Percentiles rank a stretch among this genome's conserved stretches.
Conservation (phyloP, 2,797 vertebrate genomes). For the Coilia nasus region DNA sequence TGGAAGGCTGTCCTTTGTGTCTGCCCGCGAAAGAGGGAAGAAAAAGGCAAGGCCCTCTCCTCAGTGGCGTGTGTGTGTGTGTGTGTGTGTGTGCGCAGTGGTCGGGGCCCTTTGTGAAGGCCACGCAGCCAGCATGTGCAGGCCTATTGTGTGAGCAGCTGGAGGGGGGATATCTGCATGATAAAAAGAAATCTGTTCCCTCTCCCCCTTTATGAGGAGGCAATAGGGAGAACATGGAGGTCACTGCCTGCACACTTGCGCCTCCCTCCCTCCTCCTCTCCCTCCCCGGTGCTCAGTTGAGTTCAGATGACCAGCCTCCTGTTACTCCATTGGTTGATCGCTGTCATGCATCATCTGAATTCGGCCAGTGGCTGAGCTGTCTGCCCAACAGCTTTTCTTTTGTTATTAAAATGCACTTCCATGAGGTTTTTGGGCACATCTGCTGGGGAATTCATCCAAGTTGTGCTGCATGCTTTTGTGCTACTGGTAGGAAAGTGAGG, state of each 20-base stretch:
- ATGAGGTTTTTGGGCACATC: constrained; percentile 59
- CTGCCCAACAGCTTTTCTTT: constrained; percentile 65
- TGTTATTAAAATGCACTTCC: constrained; percentile 64
- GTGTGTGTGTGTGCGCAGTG: neutral
- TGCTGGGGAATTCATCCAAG: constrained; percentile 57
- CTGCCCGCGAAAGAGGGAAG: neutral
- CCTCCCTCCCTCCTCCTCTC: constrained; percentile 32
- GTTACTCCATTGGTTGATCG: constrained; percentile 65
- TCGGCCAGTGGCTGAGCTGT: constrained; percentile 56
- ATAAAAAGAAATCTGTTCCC: constrained; percentile 75
- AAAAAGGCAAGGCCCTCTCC: neutral
- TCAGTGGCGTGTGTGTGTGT: neutral
- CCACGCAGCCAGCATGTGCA: constrained; percentile 69
- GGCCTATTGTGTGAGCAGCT: constrained; percentile 76
- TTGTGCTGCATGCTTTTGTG: constrained; percentile 1
- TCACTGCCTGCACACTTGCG: constrained; percentile 55
- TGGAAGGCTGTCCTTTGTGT: constrained; percentile 43
- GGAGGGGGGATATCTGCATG: constrained; percentile 74
- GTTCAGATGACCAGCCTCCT: constrained; percentile 50
- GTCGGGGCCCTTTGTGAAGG: constrained; percentile 69
- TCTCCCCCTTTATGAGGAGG: constrained; percentile 57
- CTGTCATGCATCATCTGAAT: constrained; percentile 62
- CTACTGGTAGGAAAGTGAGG: neutral
- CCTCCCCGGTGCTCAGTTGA: constrained; percentile 27
- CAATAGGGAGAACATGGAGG: constrained; percentile 63